Conservation (phyloP, 1,140 invertebrate genomes). For the Drosophila saltans region DNA sequence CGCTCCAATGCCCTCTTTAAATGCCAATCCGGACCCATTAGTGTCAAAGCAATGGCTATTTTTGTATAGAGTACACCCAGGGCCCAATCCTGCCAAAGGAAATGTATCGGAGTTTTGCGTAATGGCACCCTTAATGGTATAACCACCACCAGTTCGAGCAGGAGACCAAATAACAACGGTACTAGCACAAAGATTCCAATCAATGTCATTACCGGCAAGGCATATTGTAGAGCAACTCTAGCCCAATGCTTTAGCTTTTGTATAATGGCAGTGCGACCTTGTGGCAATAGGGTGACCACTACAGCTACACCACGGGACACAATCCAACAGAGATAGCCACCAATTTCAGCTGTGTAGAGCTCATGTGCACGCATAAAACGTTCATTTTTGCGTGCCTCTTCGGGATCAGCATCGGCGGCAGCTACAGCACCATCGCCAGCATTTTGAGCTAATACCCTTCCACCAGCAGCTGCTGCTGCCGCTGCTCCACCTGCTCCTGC, state of each 20-base stretch:
- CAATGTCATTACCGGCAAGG: conserved; percentile 86
- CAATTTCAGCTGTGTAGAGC: conserved; percentile 94
- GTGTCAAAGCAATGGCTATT: conserved; percentile 97
- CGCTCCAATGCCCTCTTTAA: conserved; percentile 95
- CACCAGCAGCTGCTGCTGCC: conserved; percentile 10
- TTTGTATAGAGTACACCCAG: conserved; percentile 98
- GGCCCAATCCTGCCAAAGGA: conserved; percentile 98
- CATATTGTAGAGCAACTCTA: conserved; percentile 87
- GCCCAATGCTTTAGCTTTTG: conserved; percentile 91
- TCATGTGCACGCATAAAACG: conserved; percentile 92
- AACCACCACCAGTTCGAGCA: conserved; percentile 96
- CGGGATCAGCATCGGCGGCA: conserved; percentile 38
- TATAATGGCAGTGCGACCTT: conserved; percentile 91
- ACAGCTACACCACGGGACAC: conserved; percentile 90
- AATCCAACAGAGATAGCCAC: conserved; percentile 97
- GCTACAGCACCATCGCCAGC: conserved; percentile 80
- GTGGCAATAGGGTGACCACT: conserved; percentile 93
- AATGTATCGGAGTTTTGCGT: conserved; percentile 96
- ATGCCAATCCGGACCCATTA: conserved; percentile 99
- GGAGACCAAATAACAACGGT: conserved; percentile 95
- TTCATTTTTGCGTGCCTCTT: conserved; percentile 82
- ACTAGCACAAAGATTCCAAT: conserved; percentile 94
- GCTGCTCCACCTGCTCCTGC: conserved; percentile 23
- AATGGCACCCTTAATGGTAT: conserved; percentile 96
- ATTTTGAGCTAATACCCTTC: conserved; percentile 84